These are phyloP conservation scores for Scelioninae gen. 2 DNA, from an alignment of 2,888 invertebrate genomes.

Conservation along the genomic window DNA sequence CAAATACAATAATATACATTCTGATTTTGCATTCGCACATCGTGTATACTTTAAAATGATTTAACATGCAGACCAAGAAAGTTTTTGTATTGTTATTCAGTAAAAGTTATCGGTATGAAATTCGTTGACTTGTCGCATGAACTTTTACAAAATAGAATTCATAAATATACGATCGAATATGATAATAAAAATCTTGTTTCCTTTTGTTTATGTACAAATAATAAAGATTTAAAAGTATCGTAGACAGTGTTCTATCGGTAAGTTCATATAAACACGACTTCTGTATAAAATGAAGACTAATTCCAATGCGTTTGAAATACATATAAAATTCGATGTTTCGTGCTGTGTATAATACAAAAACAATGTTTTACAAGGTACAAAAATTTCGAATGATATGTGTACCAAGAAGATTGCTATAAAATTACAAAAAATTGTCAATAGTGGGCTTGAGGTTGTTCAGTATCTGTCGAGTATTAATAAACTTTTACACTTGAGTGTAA, in stretches of 20 bases:
- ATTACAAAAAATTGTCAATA: constrained; percentile 50
- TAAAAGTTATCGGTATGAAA: constrained; percentile 43
- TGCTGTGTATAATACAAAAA: constrained; percentile 18
- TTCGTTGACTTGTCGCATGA: constrained; percentile 42
- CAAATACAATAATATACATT: constrained; percentile 53
- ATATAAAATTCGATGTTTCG: constrained; percentile 54
- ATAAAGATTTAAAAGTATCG: not conserved
- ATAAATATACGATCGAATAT: constrained; percentile 2
- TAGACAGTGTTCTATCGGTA: not conserved
- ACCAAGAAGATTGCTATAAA: constrained; percentile 48
- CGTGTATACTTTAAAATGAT: constrained; percentile 28
- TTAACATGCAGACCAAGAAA: constrained; percentile 28
- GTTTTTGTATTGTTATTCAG: constrained; percentile 10
- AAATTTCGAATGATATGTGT: constrained; percentile 48
- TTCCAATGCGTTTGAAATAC: constrained; percentile 25
- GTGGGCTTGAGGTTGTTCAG: constrained; percentile 1
- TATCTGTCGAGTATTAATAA: constrained; percentile 6
- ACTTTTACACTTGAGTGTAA: constrained; percentile 2
- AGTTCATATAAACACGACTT: not conserved
- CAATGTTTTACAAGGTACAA: constrained; percentile 32
- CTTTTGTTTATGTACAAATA: not conserved
- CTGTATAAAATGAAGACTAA: constrained; percentile 32
- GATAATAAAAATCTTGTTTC: not conserved
- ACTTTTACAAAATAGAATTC: constrained; percentile 13
- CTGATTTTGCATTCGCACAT: constrained; percentile 24